Percentiles rank a stretch among this genome's conserved stretches.
Conservation (phyloP, 2,113 vertebrate genomes). For the Neotoma lepida region DNA sequence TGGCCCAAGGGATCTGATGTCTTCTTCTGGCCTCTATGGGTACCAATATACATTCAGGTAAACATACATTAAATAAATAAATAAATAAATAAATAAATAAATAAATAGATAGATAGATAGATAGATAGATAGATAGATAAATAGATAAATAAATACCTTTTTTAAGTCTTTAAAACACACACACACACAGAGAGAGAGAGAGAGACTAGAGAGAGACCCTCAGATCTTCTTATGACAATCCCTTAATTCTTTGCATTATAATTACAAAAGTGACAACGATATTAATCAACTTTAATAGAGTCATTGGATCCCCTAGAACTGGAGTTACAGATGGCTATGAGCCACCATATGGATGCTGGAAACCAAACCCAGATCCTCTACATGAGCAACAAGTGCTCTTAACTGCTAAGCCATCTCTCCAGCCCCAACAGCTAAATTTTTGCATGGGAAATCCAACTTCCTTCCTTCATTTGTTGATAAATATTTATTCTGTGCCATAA, state of each 20-base stretch:
- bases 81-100: too few species aligned
- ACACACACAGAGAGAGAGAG: neutral
- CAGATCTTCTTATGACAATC: neutral
- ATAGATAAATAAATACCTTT: neutral
- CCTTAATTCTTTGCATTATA: neutral
- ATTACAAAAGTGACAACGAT: neutral
- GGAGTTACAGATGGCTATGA: neutral
- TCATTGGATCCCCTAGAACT: neutral
- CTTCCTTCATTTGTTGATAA: neutral
- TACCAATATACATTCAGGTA: too few species aligned
- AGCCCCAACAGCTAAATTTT: neutral
- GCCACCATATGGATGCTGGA: neutral
- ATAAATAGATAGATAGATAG: too few species aligned
- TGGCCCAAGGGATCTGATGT: too few species aligned
- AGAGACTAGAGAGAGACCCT: neutral
- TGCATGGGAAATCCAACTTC: neutral
- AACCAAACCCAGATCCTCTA: neutral
- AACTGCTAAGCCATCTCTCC: neutral
- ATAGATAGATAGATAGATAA: neutral
- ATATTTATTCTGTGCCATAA: neutral
- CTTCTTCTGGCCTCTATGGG: too few species aligned
- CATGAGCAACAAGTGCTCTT: neutral
- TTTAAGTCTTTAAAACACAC: too few species aligned
- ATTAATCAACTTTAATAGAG: conserved; percentile 2
- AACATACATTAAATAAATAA: too few species aligned